Conservation (phyloP, 2,888 invertebrate species). For the Conistra vaccinii region DNA sequence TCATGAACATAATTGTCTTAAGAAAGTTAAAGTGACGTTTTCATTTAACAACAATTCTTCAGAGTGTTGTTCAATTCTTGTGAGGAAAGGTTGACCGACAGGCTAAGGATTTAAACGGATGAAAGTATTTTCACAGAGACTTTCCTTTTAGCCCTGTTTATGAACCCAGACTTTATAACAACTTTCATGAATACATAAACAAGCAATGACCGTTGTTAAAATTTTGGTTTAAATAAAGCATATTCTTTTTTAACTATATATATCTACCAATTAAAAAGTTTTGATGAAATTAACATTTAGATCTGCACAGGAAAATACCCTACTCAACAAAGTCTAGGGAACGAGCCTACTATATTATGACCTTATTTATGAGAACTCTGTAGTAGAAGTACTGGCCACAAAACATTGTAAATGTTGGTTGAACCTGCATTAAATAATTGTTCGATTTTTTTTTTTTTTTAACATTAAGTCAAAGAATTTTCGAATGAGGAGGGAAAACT, state of each 20-base stretch:
- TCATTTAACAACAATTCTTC: slow-evolving; percentile 2
- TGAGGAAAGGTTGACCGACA: background rate
- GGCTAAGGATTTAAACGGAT: background rate
- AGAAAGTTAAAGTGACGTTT: background rate
- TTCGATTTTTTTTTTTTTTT: no score
- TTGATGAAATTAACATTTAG: no score
- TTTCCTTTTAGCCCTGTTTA: background rate
- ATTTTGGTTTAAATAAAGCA: background rate
- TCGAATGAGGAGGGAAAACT: background rate
- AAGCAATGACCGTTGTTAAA: background rate
- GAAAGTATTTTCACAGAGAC: background rate
- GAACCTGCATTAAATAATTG: background rate
- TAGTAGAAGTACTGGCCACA: background rate
- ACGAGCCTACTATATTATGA: no score
- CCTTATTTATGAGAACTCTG: background rate
- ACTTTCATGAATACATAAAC: background rate
- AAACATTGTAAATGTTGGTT: background rate
- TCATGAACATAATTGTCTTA: background rate
- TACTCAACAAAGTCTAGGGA: no score
- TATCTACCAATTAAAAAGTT: background rate
- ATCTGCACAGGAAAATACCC: background rate
- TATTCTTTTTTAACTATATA: background rate
- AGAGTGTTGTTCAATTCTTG: no score
- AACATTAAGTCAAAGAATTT: no score
- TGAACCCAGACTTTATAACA: background rate